Conservation (phyloP, 2,113 vertebrate species). For the Rhynchopsitta pachyrhyncha region DNA sequence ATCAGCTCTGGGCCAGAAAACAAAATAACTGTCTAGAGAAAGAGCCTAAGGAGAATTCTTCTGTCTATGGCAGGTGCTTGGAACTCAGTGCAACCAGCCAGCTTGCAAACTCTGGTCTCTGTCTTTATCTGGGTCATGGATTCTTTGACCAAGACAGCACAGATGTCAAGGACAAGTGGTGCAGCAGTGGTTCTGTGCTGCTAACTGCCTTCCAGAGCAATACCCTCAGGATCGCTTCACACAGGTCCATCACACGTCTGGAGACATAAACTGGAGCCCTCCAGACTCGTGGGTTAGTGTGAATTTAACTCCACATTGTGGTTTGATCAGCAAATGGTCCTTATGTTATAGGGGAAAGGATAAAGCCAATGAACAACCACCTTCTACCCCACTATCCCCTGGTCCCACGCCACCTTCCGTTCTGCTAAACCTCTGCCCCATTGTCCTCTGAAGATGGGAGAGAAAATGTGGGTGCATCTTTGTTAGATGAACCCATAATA, state of each 20-base stretch:
- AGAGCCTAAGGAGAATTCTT: constrained; percentile 12
- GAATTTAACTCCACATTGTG: neutral
- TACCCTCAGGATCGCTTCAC: neutral
- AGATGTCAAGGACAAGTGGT: neutral
- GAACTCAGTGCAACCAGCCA: neutral
- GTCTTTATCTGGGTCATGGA: neutral
- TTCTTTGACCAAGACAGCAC: neutral
- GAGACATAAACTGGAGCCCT: neutral
- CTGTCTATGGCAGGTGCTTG: neutral
- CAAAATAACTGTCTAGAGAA: neutral
- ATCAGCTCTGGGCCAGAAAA: neutral
- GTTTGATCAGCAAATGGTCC: neutral
- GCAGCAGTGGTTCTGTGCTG: neutral
- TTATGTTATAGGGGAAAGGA: rapidly evolving
- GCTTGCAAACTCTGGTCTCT: neutral
- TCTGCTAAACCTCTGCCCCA: neutral
- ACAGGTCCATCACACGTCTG: neutral
- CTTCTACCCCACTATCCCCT: neutral
- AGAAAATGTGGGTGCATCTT: neutral
- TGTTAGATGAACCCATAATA: neutral
- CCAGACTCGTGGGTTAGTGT: neutral
- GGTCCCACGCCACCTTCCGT: neutral
- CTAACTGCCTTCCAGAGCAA: rapidly evolving
- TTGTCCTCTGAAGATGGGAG: neutral
- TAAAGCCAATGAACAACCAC: neutral